A percentile compares a stretch with the other conserved stretches of the same genome.
These are phyloP conservation scores for Opisthocomus hoazin DNA, from an alignment of 2,113 vertebrate genomes.

Conservation along the genomic window DNA sequence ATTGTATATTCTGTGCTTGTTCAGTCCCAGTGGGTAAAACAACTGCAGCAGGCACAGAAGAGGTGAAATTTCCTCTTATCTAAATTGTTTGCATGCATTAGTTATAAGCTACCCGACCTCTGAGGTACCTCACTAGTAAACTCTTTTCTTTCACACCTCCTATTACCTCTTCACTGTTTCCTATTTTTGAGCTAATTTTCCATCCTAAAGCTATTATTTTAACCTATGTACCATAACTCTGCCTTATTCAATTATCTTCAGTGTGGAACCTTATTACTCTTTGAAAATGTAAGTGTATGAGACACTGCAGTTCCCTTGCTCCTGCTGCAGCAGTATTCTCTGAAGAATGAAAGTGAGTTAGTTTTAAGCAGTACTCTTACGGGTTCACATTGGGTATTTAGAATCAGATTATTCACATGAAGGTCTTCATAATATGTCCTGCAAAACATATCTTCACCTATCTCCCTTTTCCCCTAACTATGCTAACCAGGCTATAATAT, in stretches of 20 bases:
- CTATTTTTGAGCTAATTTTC: conserved; percentile 27
- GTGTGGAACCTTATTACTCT: conserved; percentile 33
- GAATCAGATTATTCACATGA: conserved; percentile 3
- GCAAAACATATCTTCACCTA: neutral
- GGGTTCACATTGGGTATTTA: neutral
- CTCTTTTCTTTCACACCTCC: neutral
- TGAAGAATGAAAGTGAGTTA: neutral
- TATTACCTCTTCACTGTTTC: conserved; percentile 5
- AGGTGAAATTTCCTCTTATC: neutral
- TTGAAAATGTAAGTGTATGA: neutral
- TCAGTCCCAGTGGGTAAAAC: neutral
- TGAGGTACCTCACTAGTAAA: neutral
- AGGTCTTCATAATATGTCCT: neutral
- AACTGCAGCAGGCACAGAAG: neutral
- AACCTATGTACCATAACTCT: conserved; percentile 1
- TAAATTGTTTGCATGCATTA: neutral
- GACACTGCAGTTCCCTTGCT: neutral
- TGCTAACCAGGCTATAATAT: neutral
- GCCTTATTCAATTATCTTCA: conserved; percentile 49
- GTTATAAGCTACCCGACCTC: conserved; percentile 29
- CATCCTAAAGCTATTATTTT: conserved; percentile 42
- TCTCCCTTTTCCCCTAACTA: neutral
- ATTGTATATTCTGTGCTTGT: neutral
- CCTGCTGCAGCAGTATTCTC: neutral
- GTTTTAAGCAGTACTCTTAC: neutral